A percentile compares a stretch with the other conserved stretches of the same genome.
Conservation (phyloP, 2,113 vertebrate species). For the Mohoua ochrocephala region DNA sequence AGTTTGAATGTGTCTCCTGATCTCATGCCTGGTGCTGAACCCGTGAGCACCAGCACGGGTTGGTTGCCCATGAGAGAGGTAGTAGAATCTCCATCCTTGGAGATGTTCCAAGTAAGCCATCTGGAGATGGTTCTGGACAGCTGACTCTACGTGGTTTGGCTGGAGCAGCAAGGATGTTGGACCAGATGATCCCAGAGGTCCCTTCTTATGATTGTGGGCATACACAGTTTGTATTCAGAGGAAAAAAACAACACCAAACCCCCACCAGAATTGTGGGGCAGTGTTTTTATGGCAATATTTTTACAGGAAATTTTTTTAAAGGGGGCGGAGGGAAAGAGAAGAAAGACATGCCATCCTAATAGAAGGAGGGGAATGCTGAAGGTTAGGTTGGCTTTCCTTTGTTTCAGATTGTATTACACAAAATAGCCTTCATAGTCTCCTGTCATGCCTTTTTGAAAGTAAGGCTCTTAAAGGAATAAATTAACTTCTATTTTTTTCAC, state of each 20-base stretch:
- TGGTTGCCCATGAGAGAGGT: background rate
- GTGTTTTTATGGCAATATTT: background rate
- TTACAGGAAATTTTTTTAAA: background rate
- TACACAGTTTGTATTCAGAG: background rate
- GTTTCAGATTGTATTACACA: background rate
- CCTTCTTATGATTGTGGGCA: background rate
- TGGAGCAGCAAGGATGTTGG: background rate
- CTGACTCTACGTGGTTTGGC: background rate
- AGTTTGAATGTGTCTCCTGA: background rate
- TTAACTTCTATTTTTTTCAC: background rate
- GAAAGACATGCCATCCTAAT: background rate
- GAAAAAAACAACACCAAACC: background rate
- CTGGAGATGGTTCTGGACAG: background rate
- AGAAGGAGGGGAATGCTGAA: background rate
- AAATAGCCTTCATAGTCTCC: background rate
- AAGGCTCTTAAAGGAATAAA: background rate
- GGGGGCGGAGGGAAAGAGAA: fast-evolving
- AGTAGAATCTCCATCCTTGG: background rate
- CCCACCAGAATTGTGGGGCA: background rate
- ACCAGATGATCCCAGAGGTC: background rate
- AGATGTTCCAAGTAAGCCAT: background rate
- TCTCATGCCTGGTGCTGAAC: background rate
- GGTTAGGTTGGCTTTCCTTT: background rate
- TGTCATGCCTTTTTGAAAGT: background rate
- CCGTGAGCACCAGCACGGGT: background rate